Conservation (phyloP, 2,113 vertebrate genomes). For the Indicator indicator region DNA sequence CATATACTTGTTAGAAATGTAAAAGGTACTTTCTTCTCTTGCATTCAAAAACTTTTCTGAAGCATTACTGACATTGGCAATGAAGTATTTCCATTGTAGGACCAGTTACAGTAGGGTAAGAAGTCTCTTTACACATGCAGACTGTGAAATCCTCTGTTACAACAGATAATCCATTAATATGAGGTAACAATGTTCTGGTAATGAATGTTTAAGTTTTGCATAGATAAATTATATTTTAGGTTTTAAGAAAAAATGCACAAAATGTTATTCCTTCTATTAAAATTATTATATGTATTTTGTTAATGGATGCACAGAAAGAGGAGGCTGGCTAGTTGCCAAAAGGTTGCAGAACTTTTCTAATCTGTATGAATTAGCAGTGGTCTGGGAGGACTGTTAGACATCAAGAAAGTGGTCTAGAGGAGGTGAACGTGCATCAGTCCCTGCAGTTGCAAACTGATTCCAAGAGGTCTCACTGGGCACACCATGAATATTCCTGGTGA, state of each 20-base stretch:
- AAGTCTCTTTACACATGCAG: not conserved
- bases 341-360: not conserved
- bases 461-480: not conserved
- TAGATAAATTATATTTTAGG: not conserved
- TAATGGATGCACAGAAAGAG: not conserved
- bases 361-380: not conserved
- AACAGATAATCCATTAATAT: not conserved
- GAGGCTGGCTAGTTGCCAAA: not conserved
- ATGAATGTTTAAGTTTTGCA: not conserved
- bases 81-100: not conserved
- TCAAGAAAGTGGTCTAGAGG: not conserved
- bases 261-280: not conserved
- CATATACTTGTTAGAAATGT: not conserved
- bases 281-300: not conserved
- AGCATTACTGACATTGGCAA: not conserved
- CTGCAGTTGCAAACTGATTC: not conserved
- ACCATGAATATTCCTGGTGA: fast-evolving
- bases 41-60: not conserved
- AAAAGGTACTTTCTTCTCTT: not conserved
- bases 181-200: not conserved
- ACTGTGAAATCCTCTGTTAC: not conserved
- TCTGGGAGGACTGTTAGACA: not conserved
- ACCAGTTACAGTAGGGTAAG: not conserved
- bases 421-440: not conserved
- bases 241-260: not conserved